Percentiles rank a stretch among this genome's conserved stretches.
Conservation (phyloP, 2,888 invertebrate genomes). For the Galeopsomyia nigrocyanea region DNA sequence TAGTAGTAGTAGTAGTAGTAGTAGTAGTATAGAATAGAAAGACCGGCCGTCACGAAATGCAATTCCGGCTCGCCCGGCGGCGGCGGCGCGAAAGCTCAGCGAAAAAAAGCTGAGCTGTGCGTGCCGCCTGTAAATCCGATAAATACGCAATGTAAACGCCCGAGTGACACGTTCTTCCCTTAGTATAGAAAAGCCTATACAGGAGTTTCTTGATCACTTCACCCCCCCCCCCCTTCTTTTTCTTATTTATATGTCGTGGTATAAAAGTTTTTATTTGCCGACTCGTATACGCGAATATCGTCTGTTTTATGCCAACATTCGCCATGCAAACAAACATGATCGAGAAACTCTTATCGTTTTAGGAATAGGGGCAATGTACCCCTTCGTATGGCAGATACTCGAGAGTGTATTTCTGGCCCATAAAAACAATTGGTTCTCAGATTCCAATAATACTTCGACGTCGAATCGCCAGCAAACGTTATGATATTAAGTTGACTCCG, state of each 20-base stretch:
- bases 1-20: conserved; percentile 2
- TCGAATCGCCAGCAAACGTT: too few species aligned
- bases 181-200: too few species aligned
- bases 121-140: conserved; percentile 29
- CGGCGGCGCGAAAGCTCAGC: conserved; percentile 39
- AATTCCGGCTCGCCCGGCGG: conserved; percentile 17
- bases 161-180: background rate
- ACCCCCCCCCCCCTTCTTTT: background rate
- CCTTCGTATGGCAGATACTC: too few species aligned
- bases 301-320: conserved; percentile 13
- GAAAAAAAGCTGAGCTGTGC: conserved; percentile 23
- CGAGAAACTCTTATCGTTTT: conserved; percentile 24
- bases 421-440: too few species aligned
- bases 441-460: too few species aligned
- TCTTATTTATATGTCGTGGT: background rate
- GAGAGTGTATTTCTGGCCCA: too few species aligned
- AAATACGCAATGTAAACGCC: conserved; percentile 39
- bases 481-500: too few species aligned
- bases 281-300: background rate
- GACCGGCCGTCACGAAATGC: conserved; percentile 27
- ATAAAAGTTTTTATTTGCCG: conserved; percentile 27
- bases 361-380: background rate
- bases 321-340: conserved; percentile 27
- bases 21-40: background rate
- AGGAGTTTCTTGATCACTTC: too few species aligned